A percentile compares a stretch with the other conserved stretches of the same genome.
Evolutionary conservation across 2,797 vertebrate genomes (phyloP).

Genomic region (Diplodus puntazzo): DNA sequence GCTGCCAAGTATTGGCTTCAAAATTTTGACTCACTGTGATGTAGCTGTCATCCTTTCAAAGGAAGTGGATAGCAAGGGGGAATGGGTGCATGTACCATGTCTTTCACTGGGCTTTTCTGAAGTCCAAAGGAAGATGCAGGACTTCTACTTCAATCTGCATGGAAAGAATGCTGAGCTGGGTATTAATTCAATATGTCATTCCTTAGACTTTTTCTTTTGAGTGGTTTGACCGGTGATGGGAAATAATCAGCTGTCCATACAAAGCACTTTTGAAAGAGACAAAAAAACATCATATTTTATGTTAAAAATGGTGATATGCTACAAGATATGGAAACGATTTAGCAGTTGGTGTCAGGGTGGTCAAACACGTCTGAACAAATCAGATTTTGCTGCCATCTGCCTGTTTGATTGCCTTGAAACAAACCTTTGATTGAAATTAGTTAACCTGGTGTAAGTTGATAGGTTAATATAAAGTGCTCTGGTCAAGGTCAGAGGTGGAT

Average conservation of each 20-base stretch:
- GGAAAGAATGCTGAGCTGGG: slow-evolving; percentile 71
- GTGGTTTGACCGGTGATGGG: slow-evolving; percentile 36
- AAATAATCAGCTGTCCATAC: slow-evolving; percentile 33
- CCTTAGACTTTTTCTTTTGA: slow-evolving; percentile 44
- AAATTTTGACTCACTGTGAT: slow-evolving; percentile 85
- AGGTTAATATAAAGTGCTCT: slow-evolving; percentile 8
- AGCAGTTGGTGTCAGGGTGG: slow-evolving; percentile 6
- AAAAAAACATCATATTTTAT: slow-evolving; percentile 4
- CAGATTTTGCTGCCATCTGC: neutral
- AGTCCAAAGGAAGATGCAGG: slow-evolving; percentile 80
- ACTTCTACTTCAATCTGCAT: slow-evolving; percentile 79
- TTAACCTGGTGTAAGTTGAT: slow-evolving; percentile 1
- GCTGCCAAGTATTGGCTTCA: slow-evolving; percentile 85
- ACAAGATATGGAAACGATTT: slow-evolving; percentile 33
- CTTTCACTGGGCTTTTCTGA: slow-evolving; percentile 82
- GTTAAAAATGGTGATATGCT: neutral
- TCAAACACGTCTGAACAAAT: slow-evolving; percentile 20
- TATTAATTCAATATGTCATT: slow-evolving; percentile 76
- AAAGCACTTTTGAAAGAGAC: slow-evolving; percentile 29
- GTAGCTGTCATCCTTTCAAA: slow-evolving; percentile 87
- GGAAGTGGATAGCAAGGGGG: slow-evolving; percentile 80
- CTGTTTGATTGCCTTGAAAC: slow-evolving; percentile 23
- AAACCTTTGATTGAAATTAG: neutral
- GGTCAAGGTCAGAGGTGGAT: neutral
- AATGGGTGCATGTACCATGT: slow-evolving; percentile 84